phyloP scores from a whole-genome alignment of 2,113 vertebrate genomes.

The Takifugu flavidus region DNA sequence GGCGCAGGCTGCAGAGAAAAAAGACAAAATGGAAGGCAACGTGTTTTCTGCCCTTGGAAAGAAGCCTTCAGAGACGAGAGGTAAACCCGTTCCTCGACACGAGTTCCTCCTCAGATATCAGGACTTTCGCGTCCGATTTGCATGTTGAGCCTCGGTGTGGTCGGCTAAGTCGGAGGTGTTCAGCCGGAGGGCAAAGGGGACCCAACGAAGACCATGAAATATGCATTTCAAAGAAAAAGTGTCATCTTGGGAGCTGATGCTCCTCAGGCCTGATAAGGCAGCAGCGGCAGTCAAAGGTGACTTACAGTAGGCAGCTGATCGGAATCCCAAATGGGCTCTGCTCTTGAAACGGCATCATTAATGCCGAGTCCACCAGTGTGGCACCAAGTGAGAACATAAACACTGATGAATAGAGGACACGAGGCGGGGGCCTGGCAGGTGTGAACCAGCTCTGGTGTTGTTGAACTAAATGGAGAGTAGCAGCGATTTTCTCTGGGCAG shows the following conservation, averaged over 20 bases:
- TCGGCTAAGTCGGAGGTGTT: constrained; percentile 5
- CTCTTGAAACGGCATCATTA: constrained; percentile 40
- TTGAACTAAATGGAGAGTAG: constrained; percentile 64
- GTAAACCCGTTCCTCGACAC: constrained; percentile 62
- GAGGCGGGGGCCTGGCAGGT: constrained; percentile 35
- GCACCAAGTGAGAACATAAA: constrained; percentile 32
- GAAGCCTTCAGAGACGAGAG: constrained; percentile 82
- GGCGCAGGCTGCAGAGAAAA: constrained; percentile 78
- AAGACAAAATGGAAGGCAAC: constrained; percentile 82
- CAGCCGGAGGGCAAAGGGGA: constrained; percentile 11
- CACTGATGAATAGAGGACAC: constrained; percentile 37
- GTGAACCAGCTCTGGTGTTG: constrained; percentile 47
- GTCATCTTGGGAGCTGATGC: constrained; percentile 22
- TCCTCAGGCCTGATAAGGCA: constrained; percentile 37
- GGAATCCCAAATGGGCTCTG: constrained; percentile 46
- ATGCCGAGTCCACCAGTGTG: constrained; percentile 24
- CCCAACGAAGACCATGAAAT: constrained; percentile 39
- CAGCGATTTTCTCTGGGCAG: constrained; percentile 19
- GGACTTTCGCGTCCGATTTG: not conserved
- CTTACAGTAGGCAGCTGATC: constrained; percentile 43
- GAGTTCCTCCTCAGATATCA: not conserved
- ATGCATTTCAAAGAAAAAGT: constrained; percentile 59
- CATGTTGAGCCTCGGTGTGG: constrained; percentile 4
- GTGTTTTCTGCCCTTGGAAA: constrained; percentile 79
- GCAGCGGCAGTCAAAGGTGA: constrained; percentile 57